These are phyloP conservation scores for Zaprionus lineosus DNA, from an alignment of 2,888 invertebrate genomes.

Conservation along the genomic window DNA sequence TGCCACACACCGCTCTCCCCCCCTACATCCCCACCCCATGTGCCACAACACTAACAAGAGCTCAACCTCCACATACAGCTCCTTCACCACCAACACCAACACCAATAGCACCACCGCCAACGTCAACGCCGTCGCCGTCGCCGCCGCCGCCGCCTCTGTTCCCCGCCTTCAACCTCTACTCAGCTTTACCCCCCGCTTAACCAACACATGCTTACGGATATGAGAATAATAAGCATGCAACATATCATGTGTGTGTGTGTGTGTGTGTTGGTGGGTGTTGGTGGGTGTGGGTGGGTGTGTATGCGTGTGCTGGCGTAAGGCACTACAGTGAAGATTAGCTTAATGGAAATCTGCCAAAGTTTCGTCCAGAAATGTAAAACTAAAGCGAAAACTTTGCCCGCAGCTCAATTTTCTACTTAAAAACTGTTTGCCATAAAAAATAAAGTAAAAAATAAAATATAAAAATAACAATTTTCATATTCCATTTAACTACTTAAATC, in stretches of 20 bases:
- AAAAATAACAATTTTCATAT: slow-evolving; percentile 2
- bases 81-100: too few relatives aligned
- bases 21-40: too few relatives aligned
- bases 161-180: too few relatives aligned
- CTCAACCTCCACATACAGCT: too few relatives aligned
- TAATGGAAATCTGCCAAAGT: slow-evolving; percentile 53
- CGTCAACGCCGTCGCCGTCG: too few relatives aligned
- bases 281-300: not conserved
- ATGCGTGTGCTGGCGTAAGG: not conserved
- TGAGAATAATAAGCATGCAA: slow-evolving; percentile 54
- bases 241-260: slow-evolving; percentile 10
- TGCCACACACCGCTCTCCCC: slow-evolving; percentile 4
- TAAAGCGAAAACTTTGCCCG: not conserved
- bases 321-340: slow-evolving; percentile 55
- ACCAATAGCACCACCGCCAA: too few relatives aligned
- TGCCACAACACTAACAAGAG: too few relatives aligned
- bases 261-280: not conserved
- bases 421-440: not conserved
- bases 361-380: slow-evolving; percentile 6
- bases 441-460: too few relatives aligned
- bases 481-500: too few relatives aligned
- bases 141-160: too few relatives aligned
- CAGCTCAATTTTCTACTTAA: not conserved
- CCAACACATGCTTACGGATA: slow-evolving; percentile 13
- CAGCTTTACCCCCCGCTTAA: too few relatives aligned